Percentiles rank a stretch among this genome's conserved stretches.
Conservation (phyloP, 2,113 vertebrate genomes). For the Cyphomyrus plagiostoma region DNA sequence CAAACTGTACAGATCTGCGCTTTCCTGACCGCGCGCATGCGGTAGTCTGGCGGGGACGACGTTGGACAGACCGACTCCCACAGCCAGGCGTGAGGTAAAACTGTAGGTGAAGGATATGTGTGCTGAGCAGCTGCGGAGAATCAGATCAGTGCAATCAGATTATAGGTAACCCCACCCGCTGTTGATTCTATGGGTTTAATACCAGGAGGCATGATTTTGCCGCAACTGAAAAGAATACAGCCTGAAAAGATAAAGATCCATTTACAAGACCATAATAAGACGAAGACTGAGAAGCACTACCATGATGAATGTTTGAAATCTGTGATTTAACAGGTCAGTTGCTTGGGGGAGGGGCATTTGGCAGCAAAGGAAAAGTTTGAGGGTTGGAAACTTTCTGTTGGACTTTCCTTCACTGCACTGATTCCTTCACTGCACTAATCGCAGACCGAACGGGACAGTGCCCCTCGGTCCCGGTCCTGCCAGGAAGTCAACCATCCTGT, state of each 20-base stretch:
- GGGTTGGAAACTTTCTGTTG: not conserved
- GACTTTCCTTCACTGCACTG: not conserved
- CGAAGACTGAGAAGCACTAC: not conserved
- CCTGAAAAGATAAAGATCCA: not conserved
- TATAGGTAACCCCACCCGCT: not conserved
- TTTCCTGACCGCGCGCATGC: slow-evolving; percentile 52
- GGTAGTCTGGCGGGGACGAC: slow-evolving; percentile 46
- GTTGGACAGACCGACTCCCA: slow-evolving; percentile 50
- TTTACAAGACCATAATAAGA: not conserved
- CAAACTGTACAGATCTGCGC: slow-evolving; percentile 23
- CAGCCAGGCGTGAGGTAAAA: slow-evolving; percentile 25
- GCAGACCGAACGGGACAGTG: not conserved
- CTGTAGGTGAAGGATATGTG: not conserved
- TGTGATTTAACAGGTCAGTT: not conserved
- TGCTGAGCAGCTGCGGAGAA: not conserved
- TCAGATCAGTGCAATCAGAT: not conserved
- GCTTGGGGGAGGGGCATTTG: not conserved
- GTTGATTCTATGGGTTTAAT: not conserved
- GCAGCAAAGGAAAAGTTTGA: not conserved
- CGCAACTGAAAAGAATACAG: not conserved
- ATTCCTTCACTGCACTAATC: no score
- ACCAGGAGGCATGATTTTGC: not conserved
- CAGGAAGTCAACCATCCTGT: not conserved
- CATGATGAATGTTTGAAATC: not conserved
- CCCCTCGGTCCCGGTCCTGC: not conserved